Base-by-base conservation (phyloP, 2,113 vertebrate species). In the Genyomyrus donnyi region DNA sequence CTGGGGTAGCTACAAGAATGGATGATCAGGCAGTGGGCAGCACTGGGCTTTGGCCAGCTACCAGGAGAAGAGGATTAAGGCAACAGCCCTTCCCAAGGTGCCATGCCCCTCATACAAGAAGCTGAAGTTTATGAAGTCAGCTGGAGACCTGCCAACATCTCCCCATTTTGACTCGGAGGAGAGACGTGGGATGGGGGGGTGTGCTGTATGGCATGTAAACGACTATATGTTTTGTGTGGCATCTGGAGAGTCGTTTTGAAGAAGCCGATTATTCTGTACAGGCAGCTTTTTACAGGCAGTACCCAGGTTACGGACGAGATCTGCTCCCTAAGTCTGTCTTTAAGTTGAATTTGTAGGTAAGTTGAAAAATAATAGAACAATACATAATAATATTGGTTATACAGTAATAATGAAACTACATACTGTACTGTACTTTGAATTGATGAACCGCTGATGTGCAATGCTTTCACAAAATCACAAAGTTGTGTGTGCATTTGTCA, bases 31-130 rank as follows among this genome's bases (percentile, higher is more conserved):
- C 74, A 77, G 74, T 17, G 74, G 13, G 74, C 35, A 17, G 5
- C 2, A 95, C 27, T 39, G 53, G 24, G 31, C 35, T 46, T 21
- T 35, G 1, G 42, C 4, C 80, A 87, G 13, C 15, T 62, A 46
- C 53, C 74, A 35, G 5, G 5, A 48, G 31, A 70, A 11, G 48
- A 56, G 66, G 88, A 86, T 8, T 39, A 15, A 39, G 74, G 35
- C 35, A 42, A 42, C 84, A 48, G 19, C 45, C 39, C 35, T 39
- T 35, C 50, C 86, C 50, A 56, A 27, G 15, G 45, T 53, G 5
- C 13, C 27, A 9, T 9, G 49, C 5, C 74, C 74, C 74, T 17
- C n/a, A 31, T 50, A 27, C 42, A 50, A 49, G 45, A 86, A n/a
- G 45, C 39, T 88, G 56, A 56, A 45, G 53, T 45, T 88, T 39